Percentiles rank a stretch among this genome's conserved stretches.
Conservation (phyloP, 2,888 invertebrate genomes). For the Taphrorychus bicolor region DNA sequence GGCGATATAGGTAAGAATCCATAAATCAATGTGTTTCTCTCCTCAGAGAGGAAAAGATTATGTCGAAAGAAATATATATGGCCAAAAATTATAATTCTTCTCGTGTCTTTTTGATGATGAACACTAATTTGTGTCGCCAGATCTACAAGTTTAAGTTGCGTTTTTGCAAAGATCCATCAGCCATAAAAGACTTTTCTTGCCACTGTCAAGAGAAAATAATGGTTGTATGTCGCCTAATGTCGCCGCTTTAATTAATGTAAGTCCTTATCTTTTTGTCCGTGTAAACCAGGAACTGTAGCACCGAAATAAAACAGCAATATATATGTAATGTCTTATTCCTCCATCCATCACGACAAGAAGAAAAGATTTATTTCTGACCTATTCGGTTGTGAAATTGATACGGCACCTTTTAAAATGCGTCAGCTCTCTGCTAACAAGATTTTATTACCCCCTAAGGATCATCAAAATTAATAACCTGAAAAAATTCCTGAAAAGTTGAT, state of each 20-base stretch:
- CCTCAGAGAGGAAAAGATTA: neutral
- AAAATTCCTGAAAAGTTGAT: too few relatives aligned
- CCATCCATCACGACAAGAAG: conserved; percentile 20
- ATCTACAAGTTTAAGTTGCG: neutral
- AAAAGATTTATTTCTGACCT: conserved; percentile 23
- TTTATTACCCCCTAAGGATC: neutral
- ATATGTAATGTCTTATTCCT: conserved; percentile 16
- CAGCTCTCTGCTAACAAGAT: neutral
- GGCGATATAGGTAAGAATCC: neutral
- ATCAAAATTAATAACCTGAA: too few relatives aligned
- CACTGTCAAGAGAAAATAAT: neutral
- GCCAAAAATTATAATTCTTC: neutral
- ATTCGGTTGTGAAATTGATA: conserved; percentile 25
- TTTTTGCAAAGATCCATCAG: neutral
- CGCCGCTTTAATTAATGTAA: conserved; percentile 7
- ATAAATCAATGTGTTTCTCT: neutral
- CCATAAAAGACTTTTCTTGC: neutral
- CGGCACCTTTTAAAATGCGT: conserved; percentile 23
- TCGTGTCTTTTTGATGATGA: neutral
- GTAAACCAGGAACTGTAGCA: conserved; percentile 1
- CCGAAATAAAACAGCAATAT: conserved; percentile 13
- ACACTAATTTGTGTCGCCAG: neutral
- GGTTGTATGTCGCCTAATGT: neutral
- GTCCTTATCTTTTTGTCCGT: neutral
- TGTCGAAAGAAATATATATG: neutral